A percentile compares a stretch with the other conserved stretches of the same genome.
Conservation (phyloP, 2,113 vertebrate genomes). For the Channa maculata region DNA sequence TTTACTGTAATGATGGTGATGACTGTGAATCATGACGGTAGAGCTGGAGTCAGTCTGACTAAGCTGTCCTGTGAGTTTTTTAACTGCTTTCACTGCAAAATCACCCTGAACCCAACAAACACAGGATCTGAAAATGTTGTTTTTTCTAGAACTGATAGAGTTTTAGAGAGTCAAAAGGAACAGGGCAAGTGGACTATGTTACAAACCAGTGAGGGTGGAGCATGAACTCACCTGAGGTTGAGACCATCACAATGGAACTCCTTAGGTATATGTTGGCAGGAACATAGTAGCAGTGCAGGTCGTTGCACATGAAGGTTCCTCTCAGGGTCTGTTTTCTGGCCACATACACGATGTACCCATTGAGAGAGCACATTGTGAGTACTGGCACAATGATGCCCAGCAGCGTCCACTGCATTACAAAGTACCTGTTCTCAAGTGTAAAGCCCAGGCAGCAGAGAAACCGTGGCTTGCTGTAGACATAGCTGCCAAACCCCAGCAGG, state of each 20-base stretch:
- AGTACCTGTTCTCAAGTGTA: constrained; percentile 47
- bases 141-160: no score
- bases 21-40: background rate
- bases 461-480: constrained; percentile 69
- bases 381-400: constrained; percentile 70
- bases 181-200: no score
- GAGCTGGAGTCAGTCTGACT: background rate
- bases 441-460: constrained; percentile 78
- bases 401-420: constrained; percentile 68
- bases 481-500: constrained; percentile 79
- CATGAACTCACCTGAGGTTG: constrained; percentile 76
- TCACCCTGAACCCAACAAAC: no score
- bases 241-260: constrained; percentile 80
- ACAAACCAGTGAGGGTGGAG: background rate
- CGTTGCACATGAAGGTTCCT: constrained; percentile 85
- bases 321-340: constrained; percentile 79
- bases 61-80: no score
- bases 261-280: constrained; percentile 81
- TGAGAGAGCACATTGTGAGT: constrained; percentile 73
- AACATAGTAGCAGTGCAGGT: constrained; percentile 84
- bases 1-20: no score
- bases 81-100: no score
- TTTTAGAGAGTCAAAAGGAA: no score
- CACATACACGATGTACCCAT: constrained; percentile 77
- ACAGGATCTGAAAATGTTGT: no score